Base-by-base conservation (phyloP, 2,888 invertebrate genomes). In the Psococerastis gibbosa region DNA sequence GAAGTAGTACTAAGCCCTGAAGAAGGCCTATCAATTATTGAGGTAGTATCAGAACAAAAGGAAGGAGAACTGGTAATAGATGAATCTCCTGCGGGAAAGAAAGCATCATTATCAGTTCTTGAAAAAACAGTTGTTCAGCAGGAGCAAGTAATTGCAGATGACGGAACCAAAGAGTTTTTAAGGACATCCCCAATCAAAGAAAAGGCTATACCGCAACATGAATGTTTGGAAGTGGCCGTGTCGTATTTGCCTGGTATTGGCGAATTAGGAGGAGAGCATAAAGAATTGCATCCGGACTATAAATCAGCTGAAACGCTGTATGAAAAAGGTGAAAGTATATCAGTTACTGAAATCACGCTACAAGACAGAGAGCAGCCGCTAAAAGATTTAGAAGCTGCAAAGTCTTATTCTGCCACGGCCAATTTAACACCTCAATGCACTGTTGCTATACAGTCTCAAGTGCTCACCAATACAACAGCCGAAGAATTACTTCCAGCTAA, bases 261-360 rank as follows among this genome's bases (percentile, higher is more conserved):
- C 11, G 51, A 50, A 42, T 41, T 44, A 32, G 53, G 52, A 47
- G 47, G 50, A 23, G 44, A 46, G n/a, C 46, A 48, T 32, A 33
- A 33, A 15, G 13, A 45, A 50, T 47, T 20, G 50, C 50, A 57
- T 49, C 62, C 64, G n/a, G 54, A 57, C 41, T 52, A 55, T 35
- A 66, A 66, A 55, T 57, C 56, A 18, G 66, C 65, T 5, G 60
- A 65, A 43, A 53, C 69, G 22, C 64, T 53, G 22, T 71, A 68
- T 57, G 67, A 61, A 55, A 69, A 64, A 65, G 69, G 60, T 53
- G 68, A 75, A 62, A 57, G 73, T 50, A 50, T 81, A 35, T 69
- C 68, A 53, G 62, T 79, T 11, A 73, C 67, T 4, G 56, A 62
- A 51, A 60, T 61, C 1, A 55, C 53, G 64, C 3, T 38, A 15